Conservation (phyloP, 1,140 invertebrate species). For the Drosophila bifasciata region DNA sequence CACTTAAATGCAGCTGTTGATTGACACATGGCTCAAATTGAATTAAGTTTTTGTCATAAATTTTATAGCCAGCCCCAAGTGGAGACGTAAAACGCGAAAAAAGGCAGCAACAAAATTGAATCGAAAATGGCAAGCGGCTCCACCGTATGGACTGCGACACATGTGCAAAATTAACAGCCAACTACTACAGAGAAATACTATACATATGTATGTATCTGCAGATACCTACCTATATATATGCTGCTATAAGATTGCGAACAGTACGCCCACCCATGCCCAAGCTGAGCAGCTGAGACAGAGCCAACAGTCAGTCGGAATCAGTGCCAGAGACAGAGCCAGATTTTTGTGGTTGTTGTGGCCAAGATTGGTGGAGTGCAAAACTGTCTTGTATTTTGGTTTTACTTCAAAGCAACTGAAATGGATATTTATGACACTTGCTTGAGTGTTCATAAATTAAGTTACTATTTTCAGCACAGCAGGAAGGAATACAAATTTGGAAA, state of each 20-base stretch:
- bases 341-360: slow-evolving; percentile 11
- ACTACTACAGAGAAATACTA: slow-evolving; percentile 10
- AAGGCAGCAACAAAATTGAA: slow-evolving; percentile 38
- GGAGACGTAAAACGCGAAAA: slow-evolving; percentile 41
- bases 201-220: slow-evolving; percentile 3
- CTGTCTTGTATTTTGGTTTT: slow-evolving; percentile 11
- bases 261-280: slow-evolving; percentile 23
- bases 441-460: too few relatives aligned
- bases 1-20: slow-evolving; percentile 77
- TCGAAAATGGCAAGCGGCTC: slow-evolving; percentile 14
- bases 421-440: slow-evolving; percentile 15
- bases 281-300: too few relatives aligned
- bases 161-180: slow-evolving; percentile 52
- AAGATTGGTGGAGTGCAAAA: slow-evolving; percentile 26
- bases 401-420: slow-evolving; percentile 20
- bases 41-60: slow-evolving; percentile 69
- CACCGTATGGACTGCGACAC: slow-evolving; percentile 12
- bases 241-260: not conserved
- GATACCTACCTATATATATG: not conserved
- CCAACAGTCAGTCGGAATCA: not conserved
- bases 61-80: slow-evolving; percentile 55
- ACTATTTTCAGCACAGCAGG: too few relatives aligned
- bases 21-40: slow-evolving; percentile 78
- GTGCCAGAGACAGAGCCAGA: slow-evolving; percentile 10
- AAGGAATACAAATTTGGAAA: too few relatives aligned